Evolutionary conservation across 2,797 vertebrate genomes (phyloP), one percentile per base, ranked within the genome.

Genomic region (Momotus momota): DNA sequence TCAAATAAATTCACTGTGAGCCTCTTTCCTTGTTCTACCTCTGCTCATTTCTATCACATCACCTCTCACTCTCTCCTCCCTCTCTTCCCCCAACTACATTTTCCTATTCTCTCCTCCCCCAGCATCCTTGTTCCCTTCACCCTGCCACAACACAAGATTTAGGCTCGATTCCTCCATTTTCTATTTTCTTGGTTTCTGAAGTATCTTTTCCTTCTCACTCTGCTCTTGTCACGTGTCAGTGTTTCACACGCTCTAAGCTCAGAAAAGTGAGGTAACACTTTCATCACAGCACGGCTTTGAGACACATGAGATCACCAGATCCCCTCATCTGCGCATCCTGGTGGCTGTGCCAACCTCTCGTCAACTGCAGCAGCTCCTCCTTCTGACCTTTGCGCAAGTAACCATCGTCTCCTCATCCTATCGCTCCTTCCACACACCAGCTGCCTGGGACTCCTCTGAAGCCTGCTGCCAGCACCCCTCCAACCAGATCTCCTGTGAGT

Each of bases 261-360:
- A 58, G 61, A 65, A 91, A 81, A 31, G 12, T 4, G 46, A 88
- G 23, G 16, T 35, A 78, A 81, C 33, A 5, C 40, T 78, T 89
- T 38, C 52, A 58, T 75, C 29, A 41, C 46, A 15, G 21, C 35
- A 40, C 4, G 5, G 48, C 49, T 78, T 25, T 49, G 25, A 87
- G 40, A 80, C 7, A 87, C 17, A 25, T 0, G 0, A 33, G 16
- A 75, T 35, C 8, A 38, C 13, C 60, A 33, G 4, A 71, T 29
- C 6, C 21, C 14, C 6, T 9, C 1, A 20, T 4, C 9, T 6
- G 8, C 52, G 25, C 0, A 0, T 31, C 2, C 54, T 6, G 67
- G 19, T 26, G 49, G 22, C 48, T 20, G 15, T 40, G 57, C 41
- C 70, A 61, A 4, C n/a, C 9, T 52, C 51, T 22, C 43, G 9